Evolutionary conservation across 2,113 vertebrate genomes (phyloP).

Genomic region (Piaya cayana): DNA sequence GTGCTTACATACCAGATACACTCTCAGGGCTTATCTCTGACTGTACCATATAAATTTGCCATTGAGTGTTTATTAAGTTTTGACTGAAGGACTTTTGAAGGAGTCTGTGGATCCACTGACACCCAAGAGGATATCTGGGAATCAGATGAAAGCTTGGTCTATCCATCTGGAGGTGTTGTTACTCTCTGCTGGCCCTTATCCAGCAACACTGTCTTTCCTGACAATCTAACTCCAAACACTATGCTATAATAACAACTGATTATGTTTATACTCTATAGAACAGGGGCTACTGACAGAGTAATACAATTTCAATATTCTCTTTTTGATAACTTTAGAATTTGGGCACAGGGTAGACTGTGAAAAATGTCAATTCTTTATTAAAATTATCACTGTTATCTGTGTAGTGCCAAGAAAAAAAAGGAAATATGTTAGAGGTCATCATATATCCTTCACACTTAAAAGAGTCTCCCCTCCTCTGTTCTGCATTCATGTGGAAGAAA

Average conservation of each 20-base stretch:
- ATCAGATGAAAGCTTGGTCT: neutral
- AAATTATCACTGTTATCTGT: neutral
- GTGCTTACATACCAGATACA: neutral
- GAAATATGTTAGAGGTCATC: neutral
- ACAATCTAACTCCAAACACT: neutral
- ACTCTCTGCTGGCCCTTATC: neutral
- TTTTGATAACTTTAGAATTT: neutral
- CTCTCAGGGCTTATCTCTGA: neutral
- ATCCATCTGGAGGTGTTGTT: slow-evolving; percentile 24
- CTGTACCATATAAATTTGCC: neutral
- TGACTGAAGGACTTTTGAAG: slow-evolving; percentile 32
- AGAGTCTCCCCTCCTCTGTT: neutral
- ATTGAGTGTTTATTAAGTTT: neutral
- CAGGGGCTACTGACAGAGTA: neutral
- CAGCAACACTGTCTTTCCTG: neutral
- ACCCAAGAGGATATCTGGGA: neutral
- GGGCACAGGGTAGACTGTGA: neutral
- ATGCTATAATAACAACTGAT: neutral
- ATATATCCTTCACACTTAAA: neutral
- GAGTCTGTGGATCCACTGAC: neutral
- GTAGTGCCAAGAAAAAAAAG: neutral
- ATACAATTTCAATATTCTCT: neutral
- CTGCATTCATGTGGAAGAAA: neutral
- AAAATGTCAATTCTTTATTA: neutral
- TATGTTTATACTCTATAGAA: neutral